A percentile compares a stretch with the other conserved stretches of the same genome.
Conservation (phyloP, 2,888 invertebrate species). For the Caradrina clavipalpis region DNA sequence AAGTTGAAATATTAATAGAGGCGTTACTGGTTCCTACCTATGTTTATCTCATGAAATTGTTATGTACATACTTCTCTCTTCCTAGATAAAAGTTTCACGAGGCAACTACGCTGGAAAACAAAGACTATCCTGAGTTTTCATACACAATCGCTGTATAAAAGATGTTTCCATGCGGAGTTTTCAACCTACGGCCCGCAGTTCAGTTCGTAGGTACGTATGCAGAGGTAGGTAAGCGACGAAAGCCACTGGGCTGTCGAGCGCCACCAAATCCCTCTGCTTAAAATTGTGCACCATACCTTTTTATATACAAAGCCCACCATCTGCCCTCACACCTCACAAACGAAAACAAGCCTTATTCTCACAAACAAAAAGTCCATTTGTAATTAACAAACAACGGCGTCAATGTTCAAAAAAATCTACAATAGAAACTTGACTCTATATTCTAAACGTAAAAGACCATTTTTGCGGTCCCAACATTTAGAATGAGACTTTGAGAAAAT, state of each 20-base stretch:
- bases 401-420: constrained; percentile 54
- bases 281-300: constrained; percentile 88
- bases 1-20: too few species aligned
- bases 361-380: constrained; percentile 65
- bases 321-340: constrained; percentile 66
- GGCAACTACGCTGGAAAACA: constrained; percentile 6
- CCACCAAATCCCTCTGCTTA: constrained; percentile 89
- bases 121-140: not conserved
- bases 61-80: not conserved
- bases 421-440: constrained; percentile 72
- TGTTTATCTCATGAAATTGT: too few species aligned
- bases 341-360: constrained; percentile 69
- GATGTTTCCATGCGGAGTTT: constrained; percentile 22
- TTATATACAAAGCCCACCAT: constrained; percentile 83
- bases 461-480: constrained; percentile 59
- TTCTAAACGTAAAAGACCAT: constrained; percentile 56
- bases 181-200: constrained; percentile 24
- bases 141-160: constrained; percentile 29
- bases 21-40: too few species aligned
- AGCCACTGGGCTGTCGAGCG: constrained; percentile 73
- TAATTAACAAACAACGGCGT: constrained; percentile 52
- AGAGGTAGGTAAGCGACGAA: constrained; percentile 69
- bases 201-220: constrained; percentile 60
- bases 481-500: constrained; percentile 88
- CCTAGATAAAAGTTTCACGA: constrained; percentile 3